Evolutionary conservation across 2,888 invertebrate species (phyloP).

Genomic region (Cosmia trapezina): DNA sequence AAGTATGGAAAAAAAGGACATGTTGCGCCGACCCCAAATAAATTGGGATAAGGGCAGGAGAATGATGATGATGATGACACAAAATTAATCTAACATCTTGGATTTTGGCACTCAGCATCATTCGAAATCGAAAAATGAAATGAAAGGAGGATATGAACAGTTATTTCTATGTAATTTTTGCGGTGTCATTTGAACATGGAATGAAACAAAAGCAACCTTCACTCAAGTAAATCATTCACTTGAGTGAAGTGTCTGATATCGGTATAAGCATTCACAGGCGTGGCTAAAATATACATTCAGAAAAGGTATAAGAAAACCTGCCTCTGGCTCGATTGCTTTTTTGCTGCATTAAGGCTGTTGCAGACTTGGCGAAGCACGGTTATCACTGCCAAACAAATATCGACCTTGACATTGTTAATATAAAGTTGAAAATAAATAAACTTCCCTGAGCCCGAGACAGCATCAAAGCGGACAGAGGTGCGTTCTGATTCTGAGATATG

Average conservation of each 20-base stretch:
- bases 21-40: too few relatives aligned
- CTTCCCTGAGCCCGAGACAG: too few relatives aligned
- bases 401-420: not conserved
- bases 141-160: not conserved
- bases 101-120: not conserved
- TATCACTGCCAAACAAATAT: not conserved
- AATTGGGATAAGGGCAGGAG: too few relatives aligned
- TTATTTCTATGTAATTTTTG: not conserved
- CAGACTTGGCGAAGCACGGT: not conserved
- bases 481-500: not conserved
- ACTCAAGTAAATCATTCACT: not conserved
- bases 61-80: too few relatives aligned
- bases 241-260: not conserved
- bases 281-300: constrained; percentile 1
- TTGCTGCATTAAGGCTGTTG: not conserved
- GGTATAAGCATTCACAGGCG: not conserved
- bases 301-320: constrained; percentile 2
- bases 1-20: too few relatives aligned
- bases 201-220: not conserved
- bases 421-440: not conserved
- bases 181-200: not conserved
- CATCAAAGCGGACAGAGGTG: not conserved
- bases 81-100: not conserved
- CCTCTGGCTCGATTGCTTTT: constrained; percentile 15
- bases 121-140: not conserved